Evolutionary conservation across 1,140 invertebrate genomes (phyloP).

Genomic region (Achroia grisella): DNA sequence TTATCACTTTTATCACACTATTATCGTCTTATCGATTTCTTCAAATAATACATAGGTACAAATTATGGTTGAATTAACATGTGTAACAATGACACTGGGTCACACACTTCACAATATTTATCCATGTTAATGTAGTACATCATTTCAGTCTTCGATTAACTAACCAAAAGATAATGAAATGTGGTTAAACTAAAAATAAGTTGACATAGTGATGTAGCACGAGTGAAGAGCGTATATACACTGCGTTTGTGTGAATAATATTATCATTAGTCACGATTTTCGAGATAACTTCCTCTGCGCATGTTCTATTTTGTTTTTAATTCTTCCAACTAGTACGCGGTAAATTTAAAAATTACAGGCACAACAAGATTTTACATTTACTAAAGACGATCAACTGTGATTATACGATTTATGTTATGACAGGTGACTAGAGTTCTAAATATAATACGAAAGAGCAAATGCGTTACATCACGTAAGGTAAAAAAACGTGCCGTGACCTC

Average conservation of each 20-base stretch:
- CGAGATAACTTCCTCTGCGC: constrained; percentile 20
- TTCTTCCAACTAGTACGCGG: not conserved
- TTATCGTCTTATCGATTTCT: constrained; percentile 43
- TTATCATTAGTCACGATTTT: constrained; percentile 23
- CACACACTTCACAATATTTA: too few relatives aligned
- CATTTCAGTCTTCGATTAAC: constrained; percentile 26
- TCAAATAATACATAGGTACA: not conserved
- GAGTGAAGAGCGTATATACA: constrained; percentile 39
- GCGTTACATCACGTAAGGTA: constrained; percentile 55
- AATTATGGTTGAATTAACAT: too few relatives aligned
- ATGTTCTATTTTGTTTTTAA: constrained; percentile 19
- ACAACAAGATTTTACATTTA: not conserved
- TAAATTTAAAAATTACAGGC: too few relatives aligned
- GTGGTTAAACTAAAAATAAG: constrained; percentile 60
- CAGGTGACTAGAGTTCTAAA: constrained; percentile 13
- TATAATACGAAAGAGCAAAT: constrained; percentile 1
- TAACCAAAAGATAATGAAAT: constrained; percentile 23
- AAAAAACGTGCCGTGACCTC: constrained; percentile 57
- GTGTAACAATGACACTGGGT: too few relatives aligned
- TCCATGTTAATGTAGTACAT: too few relatives aligned
- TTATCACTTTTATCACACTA: constrained; percentile 33
- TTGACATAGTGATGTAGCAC: not conserved
- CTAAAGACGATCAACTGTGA: not conserved
- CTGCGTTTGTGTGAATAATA: constrained; percentile 19
- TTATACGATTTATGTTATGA: not conserved